Conservation (phyloP, 2,888 invertebrate genomes). For the Agrotis exclamationis region DNA sequence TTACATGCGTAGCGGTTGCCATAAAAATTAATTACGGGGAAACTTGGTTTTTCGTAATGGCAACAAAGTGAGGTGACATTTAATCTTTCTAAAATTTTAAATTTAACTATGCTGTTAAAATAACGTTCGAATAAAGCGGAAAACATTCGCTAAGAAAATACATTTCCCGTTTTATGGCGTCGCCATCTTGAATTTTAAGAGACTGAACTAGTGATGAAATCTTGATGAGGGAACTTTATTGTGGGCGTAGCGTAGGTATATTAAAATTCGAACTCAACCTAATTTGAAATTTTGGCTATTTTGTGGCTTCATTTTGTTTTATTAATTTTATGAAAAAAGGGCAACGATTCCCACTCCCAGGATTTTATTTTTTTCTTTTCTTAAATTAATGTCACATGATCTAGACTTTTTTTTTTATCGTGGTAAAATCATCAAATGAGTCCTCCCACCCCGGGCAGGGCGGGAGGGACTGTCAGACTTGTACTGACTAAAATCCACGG, state of each 20-base stretch:
- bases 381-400: neutral
- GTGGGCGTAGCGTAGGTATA: slow-evolving; percentile 17
- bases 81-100: slow-evolving; percentile 50
- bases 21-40: slow-evolving; percentile 64
- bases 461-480: too few relatives aligned
- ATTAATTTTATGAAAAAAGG: neutral
- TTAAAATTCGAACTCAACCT: slow-evolving; percentile 16
- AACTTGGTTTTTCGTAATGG: slow-evolving; percentile 62
- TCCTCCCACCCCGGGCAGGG: too few relatives aligned
- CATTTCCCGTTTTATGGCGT: slow-evolving; percentile 51
- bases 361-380: neutral
- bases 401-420: too few relatives aligned
- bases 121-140: slow-evolving; percentile 53
- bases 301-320: slow-evolving; percentile 8
- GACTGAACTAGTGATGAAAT: slow-evolving; percentile 51
- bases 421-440: too few relatives aligned
- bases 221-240: slow-evolving; percentile 42
- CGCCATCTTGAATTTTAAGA: slow-evolving; percentile 42
- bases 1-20: slow-evolving; percentile 58
- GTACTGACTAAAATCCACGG: too few relatives aligned
- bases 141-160: slow-evolving; percentile 56
- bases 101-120: slow-evolving; percentile 53
- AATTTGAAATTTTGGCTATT: slow-evolving; percentile 19
- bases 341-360: neutral
- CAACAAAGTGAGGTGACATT: slow-evolving; percentile 49